phyloP scores from a whole-genome alignment of 2,888 invertebrate species.

The Mongoloraphidia duomilia region DNA sequence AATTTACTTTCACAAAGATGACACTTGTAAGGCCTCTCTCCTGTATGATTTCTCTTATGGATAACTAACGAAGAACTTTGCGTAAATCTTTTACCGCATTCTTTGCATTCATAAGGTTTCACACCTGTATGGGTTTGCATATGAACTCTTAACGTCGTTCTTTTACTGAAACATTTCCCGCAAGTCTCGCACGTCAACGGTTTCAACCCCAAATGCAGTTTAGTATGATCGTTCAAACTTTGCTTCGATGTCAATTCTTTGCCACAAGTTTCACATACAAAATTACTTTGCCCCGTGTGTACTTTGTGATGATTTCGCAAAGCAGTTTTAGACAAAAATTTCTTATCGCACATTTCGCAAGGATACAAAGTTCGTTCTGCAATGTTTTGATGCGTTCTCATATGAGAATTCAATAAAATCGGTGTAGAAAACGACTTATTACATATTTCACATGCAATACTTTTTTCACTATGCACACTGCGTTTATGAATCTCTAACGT shows the following conservation, averaged over 20 bases:
- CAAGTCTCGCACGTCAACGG: conserved; percentile 11
- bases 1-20: conserved; percentile 20
- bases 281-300: conserved; percentile 1
- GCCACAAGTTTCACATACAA: conserved; percentile 9
- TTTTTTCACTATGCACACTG: no score
- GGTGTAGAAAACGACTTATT: not conserved
- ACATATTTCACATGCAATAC: not conserved
- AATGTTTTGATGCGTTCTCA: not conserved
- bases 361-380: not conserved
- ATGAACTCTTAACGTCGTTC: conserved; percentile 5
- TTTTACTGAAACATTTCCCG: conserved; percentile 6
- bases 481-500: no score
- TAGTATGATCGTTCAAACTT: conserved; percentile 5
- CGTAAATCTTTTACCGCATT: conserved; percentile 17
- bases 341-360: not conserved
- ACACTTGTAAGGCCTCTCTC: conserved; percentile 38
- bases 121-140: conserved; percentile 5
- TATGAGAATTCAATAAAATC: not conserved
- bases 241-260: not conserved
- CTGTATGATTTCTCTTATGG: conserved; percentile 26
- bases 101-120: conserved; percentile 11
- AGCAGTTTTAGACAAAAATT: not conserved
- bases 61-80: conserved; percentile 33
- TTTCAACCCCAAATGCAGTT: conserved; percentile 7
- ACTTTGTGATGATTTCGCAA: not conserved